phyloP scores from a whole-genome alignment of 2,113 vertebrate species.

The Solea solea region DNA sequence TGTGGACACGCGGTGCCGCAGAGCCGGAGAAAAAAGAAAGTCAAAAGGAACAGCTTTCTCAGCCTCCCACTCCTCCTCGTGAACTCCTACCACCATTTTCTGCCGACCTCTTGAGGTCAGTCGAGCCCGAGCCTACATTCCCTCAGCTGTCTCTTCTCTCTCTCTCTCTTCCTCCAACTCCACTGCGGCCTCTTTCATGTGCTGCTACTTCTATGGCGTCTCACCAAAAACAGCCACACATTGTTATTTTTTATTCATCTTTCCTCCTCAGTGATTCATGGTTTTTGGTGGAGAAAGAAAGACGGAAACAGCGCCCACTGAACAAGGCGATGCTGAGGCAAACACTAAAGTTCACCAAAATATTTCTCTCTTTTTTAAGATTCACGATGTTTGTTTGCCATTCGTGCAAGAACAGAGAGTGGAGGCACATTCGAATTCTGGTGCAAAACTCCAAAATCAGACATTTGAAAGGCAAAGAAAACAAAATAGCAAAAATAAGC shows the following conservation, averaged over 20 bases:
- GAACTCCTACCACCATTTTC: conserved; percentile 52
- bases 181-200: conserved; percentile 16
- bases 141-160: conserved; percentile 33
- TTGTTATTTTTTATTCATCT: too few species aligned
- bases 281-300: too few species aligned
- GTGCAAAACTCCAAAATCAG: too few species aligned
- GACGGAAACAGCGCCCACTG: too few species aligned
- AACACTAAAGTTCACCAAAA: too few species aligned
- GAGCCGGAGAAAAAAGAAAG: conserved; percentile 24
- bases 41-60: conserved; percentile 42
- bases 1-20: conserved; percentile 23
- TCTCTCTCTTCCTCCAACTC: conserved; percentile 40
- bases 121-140: conserved; percentile 48
- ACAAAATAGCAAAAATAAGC: too few species aligned
- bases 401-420: too few species aligned
- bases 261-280: too few species aligned
- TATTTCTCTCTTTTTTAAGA: too few species aligned
- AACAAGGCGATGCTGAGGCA: not conserved
- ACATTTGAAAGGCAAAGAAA: too few species aligned
- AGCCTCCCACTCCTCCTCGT: conserved; percentile 68
- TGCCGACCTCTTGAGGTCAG: conserved; percentile 48
- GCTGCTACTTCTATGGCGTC: conserved; percentile 16
- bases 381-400: too few species aligned
- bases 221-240: conserved; percentile 23
- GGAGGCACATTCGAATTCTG: too few species aligned